These are phyloP conservation scores for Brachyhypopomus gauderio DNA, from an alignment of 2,113 vertebrate species.

Conservation along the genomic window DNA sequence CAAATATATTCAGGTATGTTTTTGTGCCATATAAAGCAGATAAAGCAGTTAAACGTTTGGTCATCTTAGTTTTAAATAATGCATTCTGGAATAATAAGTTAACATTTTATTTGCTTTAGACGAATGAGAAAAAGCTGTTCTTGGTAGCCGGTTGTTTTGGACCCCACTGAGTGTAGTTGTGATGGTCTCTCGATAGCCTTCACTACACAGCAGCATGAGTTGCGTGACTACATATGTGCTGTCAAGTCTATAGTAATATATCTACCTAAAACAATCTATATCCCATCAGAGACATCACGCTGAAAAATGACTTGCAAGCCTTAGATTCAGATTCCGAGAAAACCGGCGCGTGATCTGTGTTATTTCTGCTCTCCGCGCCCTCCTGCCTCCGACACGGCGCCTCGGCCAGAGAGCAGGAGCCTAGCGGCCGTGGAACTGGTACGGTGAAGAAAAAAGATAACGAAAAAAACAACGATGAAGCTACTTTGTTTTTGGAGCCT, in stretches of 20 bases:
- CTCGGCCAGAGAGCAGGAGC: constrained; percentile 9
- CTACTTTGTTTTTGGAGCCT: constrained; percentile 68
- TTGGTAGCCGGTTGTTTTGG: no score
- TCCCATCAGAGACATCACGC: background rate
- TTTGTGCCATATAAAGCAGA: no score
- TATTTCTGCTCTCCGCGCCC: constrained; percentile 22
- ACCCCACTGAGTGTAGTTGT: no score
- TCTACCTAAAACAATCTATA: constrained; percentile 58
- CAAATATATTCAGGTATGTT: no score
- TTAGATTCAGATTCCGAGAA: background rate
- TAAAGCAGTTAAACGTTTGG: no score
- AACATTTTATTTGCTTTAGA: no score
- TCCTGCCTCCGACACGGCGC: constrained; percentile 32
- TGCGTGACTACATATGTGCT: background rate
- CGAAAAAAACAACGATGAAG: constrained; percentile 57
- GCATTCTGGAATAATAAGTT: no score
- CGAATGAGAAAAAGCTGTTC: no score
- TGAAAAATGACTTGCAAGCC: background rate
- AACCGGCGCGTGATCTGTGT: constrained; percentile 16
- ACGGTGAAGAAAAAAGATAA: no score
- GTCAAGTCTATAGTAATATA: background rate
- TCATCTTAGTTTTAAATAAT: no score
- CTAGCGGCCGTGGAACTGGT: constrained; percentile 6
- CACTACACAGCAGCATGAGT: background rate
- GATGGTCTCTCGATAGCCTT: background rate